phyloP scores from a whole-genome alignment of 2,113 vertebrate genomes.

The Phrynosoma blainvillii region DNA sequence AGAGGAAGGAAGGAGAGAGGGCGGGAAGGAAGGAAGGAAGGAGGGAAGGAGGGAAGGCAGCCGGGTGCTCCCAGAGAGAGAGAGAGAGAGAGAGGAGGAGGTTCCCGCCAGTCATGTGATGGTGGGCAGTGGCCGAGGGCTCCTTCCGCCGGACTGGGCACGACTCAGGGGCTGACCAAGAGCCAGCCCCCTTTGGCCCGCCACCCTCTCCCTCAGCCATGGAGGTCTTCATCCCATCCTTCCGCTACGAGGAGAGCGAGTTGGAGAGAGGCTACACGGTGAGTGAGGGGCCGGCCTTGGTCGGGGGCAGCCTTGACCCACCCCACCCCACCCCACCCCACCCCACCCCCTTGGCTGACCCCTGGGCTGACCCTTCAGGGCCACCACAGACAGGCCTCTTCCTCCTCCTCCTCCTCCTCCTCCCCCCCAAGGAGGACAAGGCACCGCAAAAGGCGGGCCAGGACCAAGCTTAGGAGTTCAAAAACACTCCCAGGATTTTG shows the following conservation, averaged over 20 bases:
- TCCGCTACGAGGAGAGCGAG: slow-evolving; percentile 90
- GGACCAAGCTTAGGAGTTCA: too few relatives aligned
- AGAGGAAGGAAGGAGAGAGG: neutral
- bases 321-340: too few relatives aligned
- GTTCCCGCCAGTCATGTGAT: slow-evolving; percentile 14
- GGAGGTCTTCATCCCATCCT: slow-evolving; percentile 91
- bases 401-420: too few relatives aligned
- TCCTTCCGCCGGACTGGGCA: slow-evolving; percentile 5
- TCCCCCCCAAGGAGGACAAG: too few relatives aligned
- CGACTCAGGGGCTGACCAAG: too few relatives aligned
- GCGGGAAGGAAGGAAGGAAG: neutral
- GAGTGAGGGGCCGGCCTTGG: slow-evolving; percentile 67
- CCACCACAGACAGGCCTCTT: too few relatives aligned
- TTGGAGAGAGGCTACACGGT: slow-evolving; percentile 94
- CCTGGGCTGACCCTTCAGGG: too few relatives aligned
- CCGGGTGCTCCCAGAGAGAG: slow-evolving; percentile 7
- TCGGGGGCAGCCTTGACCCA: neutral
- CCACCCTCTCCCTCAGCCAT: slow-evolving; percentile 58
- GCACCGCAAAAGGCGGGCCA: too few relatives aligned
- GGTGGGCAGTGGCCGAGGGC: neutral
- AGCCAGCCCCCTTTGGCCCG: too few relatives aligned
- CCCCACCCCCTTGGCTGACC: neutral
- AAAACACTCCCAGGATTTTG: too few relatives aligned
- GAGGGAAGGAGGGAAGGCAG: too few relatives aligned
- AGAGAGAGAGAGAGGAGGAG: neutral